Conservation (phyloP, 2,797 vertebrate genomes). For the Sparidentex hasta region DNA sequence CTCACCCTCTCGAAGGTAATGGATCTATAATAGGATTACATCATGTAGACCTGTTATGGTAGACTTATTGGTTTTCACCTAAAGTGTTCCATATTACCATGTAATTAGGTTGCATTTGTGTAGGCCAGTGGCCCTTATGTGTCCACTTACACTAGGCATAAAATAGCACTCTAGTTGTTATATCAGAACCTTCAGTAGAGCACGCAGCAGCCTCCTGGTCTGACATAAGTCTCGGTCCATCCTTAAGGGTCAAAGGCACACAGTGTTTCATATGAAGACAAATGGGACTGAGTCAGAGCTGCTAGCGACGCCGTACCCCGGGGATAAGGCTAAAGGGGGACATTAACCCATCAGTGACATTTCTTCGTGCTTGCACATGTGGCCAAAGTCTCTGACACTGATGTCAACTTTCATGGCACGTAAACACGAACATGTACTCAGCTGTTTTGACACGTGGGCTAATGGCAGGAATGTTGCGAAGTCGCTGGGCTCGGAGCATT, state of each 20-base stretch:
- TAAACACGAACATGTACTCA: slow-evolving; percentile 62
- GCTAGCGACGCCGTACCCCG: slow-evolving; percentile 4
- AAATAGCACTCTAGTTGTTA: slow-evolving; percentile 73
- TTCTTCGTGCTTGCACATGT: slow-evolving; percentile 15
- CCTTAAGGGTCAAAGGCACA: slow-evolving; percentile 8
- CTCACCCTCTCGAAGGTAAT: slow-evolving; percentile 76
- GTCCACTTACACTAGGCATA: slow-evolving; percentile 72
- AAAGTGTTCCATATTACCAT: slow-evolving; percentile 85
- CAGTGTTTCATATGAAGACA: slow-evolving; percentile 32
- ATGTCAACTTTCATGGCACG: slow-evolving; percentile 46
- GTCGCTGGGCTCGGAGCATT: slow-evolving; percentile 66
- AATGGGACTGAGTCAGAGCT: slow-evolving; percentile 35
- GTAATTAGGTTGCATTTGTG: slow-evolving; percentile 80
- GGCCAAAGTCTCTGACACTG: slow-evolving; percentile 21
- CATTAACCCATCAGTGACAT: slow-evolving; percentile 38
- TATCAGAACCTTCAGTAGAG: slow-evolving; percentile 22
- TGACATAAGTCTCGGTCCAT: slow-evolving; percentile 16
- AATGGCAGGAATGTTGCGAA: slow-evolving; percentile 64
- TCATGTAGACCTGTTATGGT: slow-evolving; percentile 78
- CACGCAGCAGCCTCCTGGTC: too few relatives aligned
- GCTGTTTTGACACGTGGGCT: slow-evolving; percentile 69
- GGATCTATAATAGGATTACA: slow-evolving; percentile 82
- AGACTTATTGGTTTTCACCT: slow-evolving; percentile 85
- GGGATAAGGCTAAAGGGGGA: slow-evolving; percentile 25
- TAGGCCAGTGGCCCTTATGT: slow-evolving; percentile 73